Evolutionary conservation across 2,888 invertebrate species (phyloP).

Genomic region (Ochropleura leucogaster): DNA sequence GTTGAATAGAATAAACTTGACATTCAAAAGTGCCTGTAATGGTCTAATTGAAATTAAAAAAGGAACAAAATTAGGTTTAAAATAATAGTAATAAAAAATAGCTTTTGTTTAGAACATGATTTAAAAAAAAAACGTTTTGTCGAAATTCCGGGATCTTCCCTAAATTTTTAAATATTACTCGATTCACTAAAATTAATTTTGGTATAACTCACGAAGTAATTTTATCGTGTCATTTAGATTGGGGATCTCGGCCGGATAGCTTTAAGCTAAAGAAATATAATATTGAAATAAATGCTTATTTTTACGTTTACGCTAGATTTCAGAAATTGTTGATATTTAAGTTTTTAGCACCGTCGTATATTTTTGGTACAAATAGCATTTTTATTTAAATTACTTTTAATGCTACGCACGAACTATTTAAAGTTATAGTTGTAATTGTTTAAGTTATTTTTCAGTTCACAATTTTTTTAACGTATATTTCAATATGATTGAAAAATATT

Average conservation of each 20-base stretch:
- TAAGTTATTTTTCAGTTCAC: conserved; percentile 1
- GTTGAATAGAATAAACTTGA: background rate
- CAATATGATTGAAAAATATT: background rate
- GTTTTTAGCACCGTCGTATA: conserved; percentile 36
- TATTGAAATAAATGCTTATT: conserved; percentile 28
- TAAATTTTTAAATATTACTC: background rate
- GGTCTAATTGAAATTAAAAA: too few species aligned
- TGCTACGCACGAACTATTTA: conserved; percentile 6
- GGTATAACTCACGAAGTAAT: too few species aligned
- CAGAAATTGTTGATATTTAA: conserved; percentile 8
- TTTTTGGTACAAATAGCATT: conserved; percentile 3
- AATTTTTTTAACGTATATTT: conserved; percentile 1
- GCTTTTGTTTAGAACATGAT: conserved; percentile 2
- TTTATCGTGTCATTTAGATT: too few species aligned
- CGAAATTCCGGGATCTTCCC: background rate
- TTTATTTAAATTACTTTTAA: background rate
- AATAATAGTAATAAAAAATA: conserved; percentile 4
- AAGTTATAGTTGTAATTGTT: background rate
- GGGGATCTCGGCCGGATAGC: too few species aligned
- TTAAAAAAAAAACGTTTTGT: background rate
- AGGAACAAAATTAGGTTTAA: conserved; percentile 2
- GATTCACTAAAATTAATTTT: background rate
- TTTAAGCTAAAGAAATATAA: background rate
- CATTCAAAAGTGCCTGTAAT: too few species aligned
- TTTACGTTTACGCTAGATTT: background rate